Conservation (phyloP, 2,797 vertebrate genomes). For the Siniperca scherzeri region DNA sequence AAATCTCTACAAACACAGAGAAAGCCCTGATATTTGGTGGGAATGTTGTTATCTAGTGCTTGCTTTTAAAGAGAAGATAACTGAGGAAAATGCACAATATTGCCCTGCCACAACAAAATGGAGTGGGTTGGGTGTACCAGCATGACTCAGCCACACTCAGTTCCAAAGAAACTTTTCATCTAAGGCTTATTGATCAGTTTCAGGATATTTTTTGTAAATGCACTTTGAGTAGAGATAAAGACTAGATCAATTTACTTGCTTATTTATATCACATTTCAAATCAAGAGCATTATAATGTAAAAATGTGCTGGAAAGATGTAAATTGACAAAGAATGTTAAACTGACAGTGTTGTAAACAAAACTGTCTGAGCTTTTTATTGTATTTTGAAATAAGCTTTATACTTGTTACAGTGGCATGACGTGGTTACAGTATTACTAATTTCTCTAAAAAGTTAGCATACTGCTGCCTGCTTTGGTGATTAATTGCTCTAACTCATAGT, state of each 20-base stretch:
- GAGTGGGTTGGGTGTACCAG: slow-evolving; percentile 37
- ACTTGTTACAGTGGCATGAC: not conserved
- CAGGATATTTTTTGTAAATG: slow-evolving; percentile 3
- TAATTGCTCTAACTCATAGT: slow-evolving; percentile 6
- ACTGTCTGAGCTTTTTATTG: not conserved
- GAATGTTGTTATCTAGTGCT: slow-evolving; percentile 19
- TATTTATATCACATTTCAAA: slow-evolving; percentile 1
- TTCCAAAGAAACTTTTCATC: slow-evolving; percentile 40
- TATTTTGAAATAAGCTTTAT: not conserved
- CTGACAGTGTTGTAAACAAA: not conserved
- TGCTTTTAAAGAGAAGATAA: slow-evolving; percentile 25
- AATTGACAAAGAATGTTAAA: not conserved
- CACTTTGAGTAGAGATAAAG: not conserved
- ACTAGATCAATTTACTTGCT: not conserved
- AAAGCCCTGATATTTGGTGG: not conserved
- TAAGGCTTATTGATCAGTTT: slow-evolving; percentile 26
- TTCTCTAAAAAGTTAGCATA: not conserved
- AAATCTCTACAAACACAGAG: slow-evolving; percentile 25
- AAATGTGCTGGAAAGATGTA: not conserved
- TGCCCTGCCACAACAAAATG: slow-evolving; percentile 16
- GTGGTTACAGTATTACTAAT: not conserved
- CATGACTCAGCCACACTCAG: slow-evolving; percentile 28
- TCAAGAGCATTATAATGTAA: not conserved
- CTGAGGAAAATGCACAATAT: not conserved
- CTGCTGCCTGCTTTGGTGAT: not conserved